Base-by-base conservation (phyloP, 2,113 vertebrate species). In the Polypterus senegalus region DNA sequence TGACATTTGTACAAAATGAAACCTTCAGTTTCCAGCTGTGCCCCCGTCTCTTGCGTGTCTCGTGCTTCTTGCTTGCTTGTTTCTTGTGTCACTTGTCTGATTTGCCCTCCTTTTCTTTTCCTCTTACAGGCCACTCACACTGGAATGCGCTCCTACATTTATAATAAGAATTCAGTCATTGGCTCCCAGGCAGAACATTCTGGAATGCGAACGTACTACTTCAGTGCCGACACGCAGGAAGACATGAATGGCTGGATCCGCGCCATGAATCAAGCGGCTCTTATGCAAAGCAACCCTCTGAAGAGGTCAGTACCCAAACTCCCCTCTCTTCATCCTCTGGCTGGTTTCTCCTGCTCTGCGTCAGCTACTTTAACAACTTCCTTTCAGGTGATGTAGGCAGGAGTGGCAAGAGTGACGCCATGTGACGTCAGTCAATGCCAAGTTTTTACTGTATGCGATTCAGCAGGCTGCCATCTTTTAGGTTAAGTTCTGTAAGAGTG, bases 161-260 rank as follows among this genome's bases (percentile, higher is more conserved):
- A 90, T 73, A 90, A 87, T 74, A 92, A 81, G 83, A 91, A 88
- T 76, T 91, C 91, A 85, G 76, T 84, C 63, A 83, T 88, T 85
- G 92, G 91, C 82, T 92, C 92, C 9, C 93, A 91, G 81, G 88
- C 88, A 0, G 93, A 97, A 78, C 90, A 94, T 76, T 88, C 90
- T 1, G 92, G 92, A 75, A 96, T 97, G 93, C 77, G 96, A 75
- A 98, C 96, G 1, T 98, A 98, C 80, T 97, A 88, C 87, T 97
- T 98, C 87, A 97, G 96, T 56, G 96, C 96, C 0, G 96, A 98
- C 73, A 97, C 96, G 48, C 91, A 88, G 62, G 96, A 98, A 76
- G 96, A 98, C 69, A 94, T 97, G 94, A 98, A 91, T 44, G 83
- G 88, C 62, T 98, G 96, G 96, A 87, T 97, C 75, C 81, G 85